A percentile compares a stretch with the other conserved stretches of the same genome.
Conservation (phyloP, 2,113 vertebrate genomes). For the Pithys albifrons region DNA sequence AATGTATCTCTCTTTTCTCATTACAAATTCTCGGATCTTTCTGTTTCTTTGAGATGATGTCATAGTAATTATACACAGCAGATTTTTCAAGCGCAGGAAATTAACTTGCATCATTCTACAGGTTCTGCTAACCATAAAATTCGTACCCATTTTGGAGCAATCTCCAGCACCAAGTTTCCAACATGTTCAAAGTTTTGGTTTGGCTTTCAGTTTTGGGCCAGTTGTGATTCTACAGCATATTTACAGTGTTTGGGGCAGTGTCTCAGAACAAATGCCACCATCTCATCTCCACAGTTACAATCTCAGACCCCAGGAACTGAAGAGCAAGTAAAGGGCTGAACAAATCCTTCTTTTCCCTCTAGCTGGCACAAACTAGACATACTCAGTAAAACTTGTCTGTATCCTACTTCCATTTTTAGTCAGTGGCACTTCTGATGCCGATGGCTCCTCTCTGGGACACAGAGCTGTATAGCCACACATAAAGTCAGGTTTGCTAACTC, state of each 20-base stretch:
- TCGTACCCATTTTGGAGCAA: neutral
- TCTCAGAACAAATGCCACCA: neutral
- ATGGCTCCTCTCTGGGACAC: neutral
- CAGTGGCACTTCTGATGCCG: neutral
- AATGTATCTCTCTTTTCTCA: neutral
- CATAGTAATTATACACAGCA: neutral
- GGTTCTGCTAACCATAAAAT: neutral
- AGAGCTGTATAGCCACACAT: rapidly evolving
- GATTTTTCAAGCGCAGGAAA: slow-evolving; percentile 5
- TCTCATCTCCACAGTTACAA: neutral
- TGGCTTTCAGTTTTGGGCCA: neutral
- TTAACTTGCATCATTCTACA: neutral
- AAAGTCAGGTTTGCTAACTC: neutral
- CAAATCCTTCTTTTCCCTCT: neutral
- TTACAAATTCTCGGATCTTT: neutral
- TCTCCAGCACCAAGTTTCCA: neutral
- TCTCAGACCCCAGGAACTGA: neutral
- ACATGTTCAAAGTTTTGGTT: neutral
- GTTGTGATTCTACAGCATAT: neutral
- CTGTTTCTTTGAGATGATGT: neutral
- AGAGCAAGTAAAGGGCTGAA: neutral
- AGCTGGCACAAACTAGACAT: neutral
- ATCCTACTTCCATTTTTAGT: neutral
- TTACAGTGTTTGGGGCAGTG: neutral
- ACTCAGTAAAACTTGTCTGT: neutral